Evolutionary conservation across 2,888 invertebrate genomes (phyloP).

Genomic region (Protodeltote pygarga): DNA sequence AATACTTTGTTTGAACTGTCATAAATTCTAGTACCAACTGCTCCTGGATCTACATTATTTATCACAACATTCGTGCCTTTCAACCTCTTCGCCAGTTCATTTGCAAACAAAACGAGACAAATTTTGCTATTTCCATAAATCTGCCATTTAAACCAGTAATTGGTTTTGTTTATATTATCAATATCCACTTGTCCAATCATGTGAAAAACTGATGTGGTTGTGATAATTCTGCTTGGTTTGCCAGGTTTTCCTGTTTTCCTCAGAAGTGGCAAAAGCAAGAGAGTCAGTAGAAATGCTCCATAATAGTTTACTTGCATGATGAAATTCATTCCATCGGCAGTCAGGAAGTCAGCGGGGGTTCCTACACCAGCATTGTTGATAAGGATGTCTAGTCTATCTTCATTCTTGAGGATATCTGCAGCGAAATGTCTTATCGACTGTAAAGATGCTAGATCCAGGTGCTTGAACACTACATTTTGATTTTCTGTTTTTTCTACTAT

Average conservation of each 20-base stretch:
- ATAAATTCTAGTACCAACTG: constrained; percentile 92
- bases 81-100: constrained; percentile 89
- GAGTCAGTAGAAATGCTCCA: constrained; percentile 92
- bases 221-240: constrained; percentile 60
- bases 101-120: constrained; percentile 88
- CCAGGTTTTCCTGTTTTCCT: constrained; percentile 66
- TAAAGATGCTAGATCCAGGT: constrained; percentile 90
- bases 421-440: constrained; percentile 93
- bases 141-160: constrained; percentile 21
- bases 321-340: constrained; percentile 92
- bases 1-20: constrained; percentile 72
- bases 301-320: constrained; percentile 97
- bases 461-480: constrained; percentile 88
- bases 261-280: constrained; percentile 56
- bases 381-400: constrained; percentile 91
- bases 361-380: constrained; percentile 95
- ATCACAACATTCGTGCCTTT: constrained; percentile 89
- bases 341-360: constrained; percentile 67
- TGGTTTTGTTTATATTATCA: constrained; percentile 43
- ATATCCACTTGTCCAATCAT: constrained; percentile 45
- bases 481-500: constrained; percentile 88
- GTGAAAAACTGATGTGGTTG: constrained; percentile 84
- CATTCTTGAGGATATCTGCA: constrained; percentile 89
- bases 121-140: constrained; percentile 77
- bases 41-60: constrained; percentile 93